phyloP scores from a whole-genome alignment of 2,113 vertebrate species.

The Xiphorhynchus elegans region DNA sequence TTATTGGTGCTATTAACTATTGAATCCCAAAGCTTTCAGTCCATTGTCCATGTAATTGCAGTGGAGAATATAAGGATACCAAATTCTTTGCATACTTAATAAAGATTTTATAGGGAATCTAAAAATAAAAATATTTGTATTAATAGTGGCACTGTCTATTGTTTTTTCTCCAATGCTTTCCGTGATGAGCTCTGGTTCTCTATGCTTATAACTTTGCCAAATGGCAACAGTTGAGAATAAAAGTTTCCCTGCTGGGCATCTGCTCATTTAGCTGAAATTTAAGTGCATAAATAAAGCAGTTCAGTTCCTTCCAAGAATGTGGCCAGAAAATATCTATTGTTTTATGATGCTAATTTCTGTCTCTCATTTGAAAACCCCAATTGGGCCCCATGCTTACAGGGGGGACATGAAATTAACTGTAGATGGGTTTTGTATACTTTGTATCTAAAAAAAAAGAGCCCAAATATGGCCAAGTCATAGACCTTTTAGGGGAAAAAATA shows the following conservation, averaged over 20 bases:
- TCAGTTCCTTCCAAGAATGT: slow-evolving; percentile 7
- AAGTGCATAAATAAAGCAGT: slow-evolving; percentile 20
- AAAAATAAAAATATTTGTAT: slow-evolving; percentile 40
- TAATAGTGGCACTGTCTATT: background rate
- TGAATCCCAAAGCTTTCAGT: background rate
- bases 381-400: background rate
- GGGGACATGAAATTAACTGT: background rate
- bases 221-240: slow-evolving; percentile 27
- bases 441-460: background rate
- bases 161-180: background rate
- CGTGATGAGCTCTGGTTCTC: background rate
- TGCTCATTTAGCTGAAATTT: slow-evolving; percentile 20
- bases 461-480: background rate
- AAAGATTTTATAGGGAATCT: slow-evolving; percentile 23
- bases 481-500: background rate
- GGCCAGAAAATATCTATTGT: slow-evolving; percentile 23
- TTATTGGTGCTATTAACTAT: background rate
- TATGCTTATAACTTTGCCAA: background rate
- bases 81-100: background rate
- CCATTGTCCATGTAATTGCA: background rate
- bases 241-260: slow-evolving; percentile 25
- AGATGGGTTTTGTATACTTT: background rate
- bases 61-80: background rate
- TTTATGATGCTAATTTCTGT: slow-evolving; percentile 38
- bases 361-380: slow-evolving; percentile 8